phyloP scores from a whole-genome alignment of 2,113 vertebrate species.

The Nerophis ophidion region DNA sequence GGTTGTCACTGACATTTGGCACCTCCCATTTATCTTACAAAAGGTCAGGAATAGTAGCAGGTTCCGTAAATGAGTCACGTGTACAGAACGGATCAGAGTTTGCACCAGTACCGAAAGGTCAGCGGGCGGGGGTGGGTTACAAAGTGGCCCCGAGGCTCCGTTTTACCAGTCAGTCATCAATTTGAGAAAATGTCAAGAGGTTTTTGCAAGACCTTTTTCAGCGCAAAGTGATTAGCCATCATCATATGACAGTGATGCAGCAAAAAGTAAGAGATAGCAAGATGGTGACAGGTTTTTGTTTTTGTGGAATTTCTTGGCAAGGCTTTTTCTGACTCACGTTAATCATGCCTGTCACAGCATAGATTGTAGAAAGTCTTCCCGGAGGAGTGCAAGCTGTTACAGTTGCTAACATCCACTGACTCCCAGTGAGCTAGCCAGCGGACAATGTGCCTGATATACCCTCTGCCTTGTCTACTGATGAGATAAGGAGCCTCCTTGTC shows the following conservation, averaged over 20 bases:
- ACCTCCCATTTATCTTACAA: constrained; percentile 51
- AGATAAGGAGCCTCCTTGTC: constrained; percentile 43
- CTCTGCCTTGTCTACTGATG: constrained; percentile 33
- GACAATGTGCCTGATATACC: constrained; percentile 34
- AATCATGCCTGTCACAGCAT: constrained; percentile 47
- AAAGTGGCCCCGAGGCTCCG: constrained; percentile 12
- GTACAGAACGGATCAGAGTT: constrained; percentile 50
- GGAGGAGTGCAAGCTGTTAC: neutral
- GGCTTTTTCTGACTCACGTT: constrained; percentile 23
- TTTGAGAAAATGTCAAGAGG: constrained; percentile 9
- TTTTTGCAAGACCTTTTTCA: constrained; percentile 1
- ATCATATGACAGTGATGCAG: neutral
- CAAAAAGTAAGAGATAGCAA: neutral
- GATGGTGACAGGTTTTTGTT: neutral
- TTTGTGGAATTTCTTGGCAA: constrained; percentile 17
- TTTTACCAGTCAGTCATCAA: constrained; percentile 33
- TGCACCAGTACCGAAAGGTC: constrained; percentile 60
- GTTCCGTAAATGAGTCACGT: constrained; percentile 48
- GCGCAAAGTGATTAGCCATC: neutral
- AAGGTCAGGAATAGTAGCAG: constrained; percentile 58
- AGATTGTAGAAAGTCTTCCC: neutral
- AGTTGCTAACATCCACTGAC: neutral
- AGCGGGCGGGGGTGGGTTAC: constrained; percentile 24
- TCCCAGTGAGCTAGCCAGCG: neutral
- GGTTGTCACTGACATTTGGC: constrained; percentile 56